phyloP scores from a whole-genome alignment of 2,113 vertebrate genomes.

The Tragelaphus imberbis region DNA sequence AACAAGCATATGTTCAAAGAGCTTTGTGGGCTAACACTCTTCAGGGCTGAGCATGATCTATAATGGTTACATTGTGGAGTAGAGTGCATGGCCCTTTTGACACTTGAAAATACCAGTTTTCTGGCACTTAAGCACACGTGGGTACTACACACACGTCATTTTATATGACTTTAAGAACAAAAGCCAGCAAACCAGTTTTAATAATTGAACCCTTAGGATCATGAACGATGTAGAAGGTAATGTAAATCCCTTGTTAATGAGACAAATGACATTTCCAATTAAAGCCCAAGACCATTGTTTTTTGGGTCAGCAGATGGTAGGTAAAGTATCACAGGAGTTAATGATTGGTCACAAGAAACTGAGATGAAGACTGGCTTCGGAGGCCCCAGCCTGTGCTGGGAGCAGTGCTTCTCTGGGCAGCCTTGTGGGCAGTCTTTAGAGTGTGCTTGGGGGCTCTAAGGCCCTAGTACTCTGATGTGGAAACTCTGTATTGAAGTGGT shows the following conservation, averaged over 20 bases:
- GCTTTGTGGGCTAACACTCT: neutral
- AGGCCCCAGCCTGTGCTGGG: neutral
- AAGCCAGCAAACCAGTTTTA: constrained; percentile 20
- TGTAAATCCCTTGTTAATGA: neutral
- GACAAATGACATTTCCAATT: neutral
- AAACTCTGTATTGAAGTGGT: neutral
- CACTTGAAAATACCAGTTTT: constrained; percentile 51
- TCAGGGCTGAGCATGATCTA: neutral
- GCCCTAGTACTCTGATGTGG: neutral
- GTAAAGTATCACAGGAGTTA: neutral
- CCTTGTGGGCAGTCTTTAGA: neutral
- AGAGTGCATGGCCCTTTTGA: constrained; percentile 2
- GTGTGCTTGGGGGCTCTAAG: neutral
- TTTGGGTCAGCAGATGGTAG: neutral
- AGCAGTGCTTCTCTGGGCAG: neutral
- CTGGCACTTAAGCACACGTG: constrained; percentile 25
- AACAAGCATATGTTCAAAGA: constrained; percentile 17
- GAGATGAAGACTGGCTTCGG: neutral
- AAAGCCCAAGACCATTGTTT: neutral
- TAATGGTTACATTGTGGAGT: neutral
- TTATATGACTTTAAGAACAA: constrained; percentile 20
- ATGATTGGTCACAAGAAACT: neutral
- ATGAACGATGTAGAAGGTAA: neutral
- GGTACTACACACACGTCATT: neutral
- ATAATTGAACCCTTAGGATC: neutral